Percentiles rank a stretch among this genome's conserved stretches.
These are phyloP conservation scores for Ptyas mucosa DNA, from an alignment of 2,113 vertebrate species.

Conservation along the genomic window DNA sequence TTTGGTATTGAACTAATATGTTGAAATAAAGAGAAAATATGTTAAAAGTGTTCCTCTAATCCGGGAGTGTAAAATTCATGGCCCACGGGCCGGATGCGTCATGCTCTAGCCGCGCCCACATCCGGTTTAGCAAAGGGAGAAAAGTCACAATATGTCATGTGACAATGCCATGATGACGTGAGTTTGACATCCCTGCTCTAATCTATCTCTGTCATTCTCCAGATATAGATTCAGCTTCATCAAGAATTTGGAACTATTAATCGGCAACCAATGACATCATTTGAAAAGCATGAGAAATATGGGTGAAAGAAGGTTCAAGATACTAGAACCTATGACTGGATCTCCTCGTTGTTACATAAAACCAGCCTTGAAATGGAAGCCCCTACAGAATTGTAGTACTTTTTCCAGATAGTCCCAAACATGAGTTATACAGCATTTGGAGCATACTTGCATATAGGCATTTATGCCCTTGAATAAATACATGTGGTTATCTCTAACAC, in stretches of 20 bases:
- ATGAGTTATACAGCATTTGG: neutral
- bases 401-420: neutral
- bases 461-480: neutral
- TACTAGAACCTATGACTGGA: neutral
- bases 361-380: neutral
- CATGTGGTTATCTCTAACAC: neutral
- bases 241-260: neutral
- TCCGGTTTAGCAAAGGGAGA: no score
- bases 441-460: neutral
- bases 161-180: no score
- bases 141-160: no score
- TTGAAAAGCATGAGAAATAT: neutral
- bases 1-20: neutral
- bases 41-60: neutral
- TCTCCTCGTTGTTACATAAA: neutral
- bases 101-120: fast-evolving
- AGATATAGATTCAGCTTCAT: neutral
- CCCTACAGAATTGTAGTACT: neutral
- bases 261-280: neutral
- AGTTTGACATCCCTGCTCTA: neutral
- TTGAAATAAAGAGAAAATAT: neutral
- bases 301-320: neutral
- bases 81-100: fast-evolving
- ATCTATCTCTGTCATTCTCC: neutral
- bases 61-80: no score